Evolutionary conservation across 2,888 invertebrate species (phyloP).

Genomic region (Caenorhabditis sp.): DNA sequence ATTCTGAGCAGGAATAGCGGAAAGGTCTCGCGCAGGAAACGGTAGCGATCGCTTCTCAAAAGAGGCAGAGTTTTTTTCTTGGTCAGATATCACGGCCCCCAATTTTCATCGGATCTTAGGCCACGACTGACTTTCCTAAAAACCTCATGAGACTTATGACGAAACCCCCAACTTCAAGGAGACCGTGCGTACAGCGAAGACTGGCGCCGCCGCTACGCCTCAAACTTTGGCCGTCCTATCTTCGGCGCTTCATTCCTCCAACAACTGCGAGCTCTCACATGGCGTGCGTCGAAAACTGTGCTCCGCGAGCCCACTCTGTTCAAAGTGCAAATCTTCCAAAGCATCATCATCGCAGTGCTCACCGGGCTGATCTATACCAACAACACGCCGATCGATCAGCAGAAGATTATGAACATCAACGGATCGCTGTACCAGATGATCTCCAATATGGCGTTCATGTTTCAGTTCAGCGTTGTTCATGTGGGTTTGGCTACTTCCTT

Average conservation of each 20-base stretch:
- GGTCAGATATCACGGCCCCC: no score
- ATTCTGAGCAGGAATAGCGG: no score
- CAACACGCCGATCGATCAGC: constrained; percentile 85
- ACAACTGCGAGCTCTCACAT: constrained; percentile 92
- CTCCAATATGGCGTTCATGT: constrained; percentile 96
- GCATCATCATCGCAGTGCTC: constrained; percentile 91
- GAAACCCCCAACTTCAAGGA: no score
- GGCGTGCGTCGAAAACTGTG: constrained; percentile 94
- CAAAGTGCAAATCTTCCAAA: constrained; percentile 92
- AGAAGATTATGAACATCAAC: constrained; percentile 91
- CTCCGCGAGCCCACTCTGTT: constrained; percentile 94
- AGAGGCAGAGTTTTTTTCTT: no score
- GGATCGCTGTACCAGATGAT: constrained; percentile 93
- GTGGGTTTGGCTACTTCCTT: constrained; percentile 85
- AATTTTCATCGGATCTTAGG: no score
- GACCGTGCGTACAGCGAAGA: constrained; percentile 50
- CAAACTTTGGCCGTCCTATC: constrained; percentile 24
- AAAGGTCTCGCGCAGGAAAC: no score
- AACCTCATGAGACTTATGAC: no score
- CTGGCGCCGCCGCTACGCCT: constrained; percentile 55
- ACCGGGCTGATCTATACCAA: constrained; percentile 90
- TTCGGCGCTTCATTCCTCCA: constrained; percentile 87
- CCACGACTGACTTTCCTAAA: no score
- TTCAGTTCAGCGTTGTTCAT: constrained; percentile 94
- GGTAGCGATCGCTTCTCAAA: no score